These are phyloP conservation scores for Peromyscus maniculatus DNA, from an alignment of 2,113 vertebrate genomes.

Conservation along the genomic window DNA sequence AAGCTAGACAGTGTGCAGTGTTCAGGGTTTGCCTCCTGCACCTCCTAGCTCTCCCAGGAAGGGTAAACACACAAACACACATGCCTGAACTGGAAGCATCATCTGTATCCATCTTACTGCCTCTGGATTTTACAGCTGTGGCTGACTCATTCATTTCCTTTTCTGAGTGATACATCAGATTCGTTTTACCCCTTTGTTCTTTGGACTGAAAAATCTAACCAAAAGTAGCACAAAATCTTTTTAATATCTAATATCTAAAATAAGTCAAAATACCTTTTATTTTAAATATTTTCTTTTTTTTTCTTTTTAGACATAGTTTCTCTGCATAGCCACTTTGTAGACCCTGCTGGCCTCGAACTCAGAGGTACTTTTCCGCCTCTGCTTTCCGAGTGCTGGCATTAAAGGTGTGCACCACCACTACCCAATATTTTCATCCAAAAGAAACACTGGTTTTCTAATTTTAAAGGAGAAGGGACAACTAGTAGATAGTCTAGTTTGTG, in stretches of 20 bases:
- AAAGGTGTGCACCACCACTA: too few species aligned
- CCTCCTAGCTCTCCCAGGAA: conserved; percentile 76
- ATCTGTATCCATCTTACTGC: conserved; percentile 70
- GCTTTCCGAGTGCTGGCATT: too few species aligned
- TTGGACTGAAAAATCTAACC: conserved; percentile 39
- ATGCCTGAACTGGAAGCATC: background rate
- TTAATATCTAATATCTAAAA: conserved; percentile 55
- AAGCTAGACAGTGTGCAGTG: conserved; percentile 40
- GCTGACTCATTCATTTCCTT: conserved; percentile 63
- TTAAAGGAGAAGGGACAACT: conserved; percentile 64
- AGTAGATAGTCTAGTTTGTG: conserved; percentile 74
- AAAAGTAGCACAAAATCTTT: conserved; percentile 24
- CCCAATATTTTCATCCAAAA: background rate
- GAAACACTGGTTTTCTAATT: conserved; percentile 68
- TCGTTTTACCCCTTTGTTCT: conserved; percentile 56
- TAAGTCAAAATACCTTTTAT: conserved; percentile 51
- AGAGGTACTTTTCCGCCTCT: too few species aligned
- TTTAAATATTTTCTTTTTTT: conserved; percentile 41
- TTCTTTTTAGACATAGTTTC: too few species aligned
- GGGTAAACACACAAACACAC: background rate
- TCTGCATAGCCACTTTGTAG: too few species aligned
- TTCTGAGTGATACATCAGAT: conserved; percentile 58
- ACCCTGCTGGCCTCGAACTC: too few species aligned
- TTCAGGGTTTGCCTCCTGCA: conserved; percentile 79
- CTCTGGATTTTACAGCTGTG: conserved; percentile 37